phyloP scores from a whole-genome alignment of 2,888 invertebrate species.

The Spodoptera littoralis region DNA sequence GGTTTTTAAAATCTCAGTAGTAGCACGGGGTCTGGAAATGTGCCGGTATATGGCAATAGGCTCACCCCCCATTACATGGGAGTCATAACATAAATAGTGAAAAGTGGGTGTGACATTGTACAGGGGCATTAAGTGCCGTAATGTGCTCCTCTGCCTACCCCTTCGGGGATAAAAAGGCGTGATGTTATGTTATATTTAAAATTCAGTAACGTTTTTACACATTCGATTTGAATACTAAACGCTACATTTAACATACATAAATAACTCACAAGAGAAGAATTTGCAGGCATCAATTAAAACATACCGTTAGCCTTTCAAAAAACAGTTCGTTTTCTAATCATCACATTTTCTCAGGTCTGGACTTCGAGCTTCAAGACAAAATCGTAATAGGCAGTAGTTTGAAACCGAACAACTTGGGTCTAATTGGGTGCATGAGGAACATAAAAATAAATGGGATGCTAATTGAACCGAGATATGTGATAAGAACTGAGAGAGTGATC shows the following conservation, averaged over 20 bases:
- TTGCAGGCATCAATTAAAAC: conserved; percentile 8
- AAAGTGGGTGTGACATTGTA: too few species aligned
- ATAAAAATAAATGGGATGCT: conserved; percentile 94
- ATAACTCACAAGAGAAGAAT: neutral
- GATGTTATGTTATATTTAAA: too few species aligned
- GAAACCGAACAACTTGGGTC: conserved; percentile 91
- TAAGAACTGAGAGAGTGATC: conserved; percentile 94
- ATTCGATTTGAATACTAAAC: neutral
- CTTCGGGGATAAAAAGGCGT: too few species aligned
- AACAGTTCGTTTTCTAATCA: conserved; percentile 21
- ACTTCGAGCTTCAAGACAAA: conserved; percentile 91
- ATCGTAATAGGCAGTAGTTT: conserved; percentile 94
- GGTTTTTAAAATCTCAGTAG: too few species aligned
- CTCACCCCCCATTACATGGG: too few species aligned
- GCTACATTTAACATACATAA: neutral
- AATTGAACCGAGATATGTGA: conserved; percentile 94
- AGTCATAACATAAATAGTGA: too few species aligned
- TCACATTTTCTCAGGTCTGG: conserved; percentile 79
- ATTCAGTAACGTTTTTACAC: too few species aligned
- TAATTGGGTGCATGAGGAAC: conserved; percentile 97
- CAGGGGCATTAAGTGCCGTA: too few species aligned
- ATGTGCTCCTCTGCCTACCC: too few species aligned
- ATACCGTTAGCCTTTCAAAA: conserved; percentile 8
- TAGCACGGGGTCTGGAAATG: too few species aligned
- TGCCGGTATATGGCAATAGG: too few species aligned